Evolutionary conservation across 2,888 invertebrate genomes (phyloP).

Genomic region (Corythucha ciliata): DNA sequence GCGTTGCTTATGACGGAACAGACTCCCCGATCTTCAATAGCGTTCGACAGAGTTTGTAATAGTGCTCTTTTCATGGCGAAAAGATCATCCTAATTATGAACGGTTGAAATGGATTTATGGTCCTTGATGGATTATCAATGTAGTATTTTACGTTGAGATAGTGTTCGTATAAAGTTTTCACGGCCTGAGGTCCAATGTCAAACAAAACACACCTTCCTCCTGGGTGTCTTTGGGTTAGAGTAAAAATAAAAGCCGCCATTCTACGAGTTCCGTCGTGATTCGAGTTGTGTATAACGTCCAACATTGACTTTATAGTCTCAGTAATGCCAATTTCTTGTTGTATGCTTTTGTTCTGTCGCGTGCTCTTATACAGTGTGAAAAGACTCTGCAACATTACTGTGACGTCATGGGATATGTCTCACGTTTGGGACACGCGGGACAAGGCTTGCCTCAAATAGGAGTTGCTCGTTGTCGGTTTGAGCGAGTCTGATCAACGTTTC

Average conservation of each 20-base stretch:
- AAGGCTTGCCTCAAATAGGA: constrained; percentile 14
- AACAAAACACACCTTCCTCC: constrained; percentile 18
- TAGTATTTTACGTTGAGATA: constrained; percentile 13
- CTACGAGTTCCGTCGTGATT: constrained; percentile 17
- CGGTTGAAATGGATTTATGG: not conserved
- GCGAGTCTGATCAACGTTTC: constrained; percentile 19
- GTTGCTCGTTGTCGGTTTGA: constrained; percentile 4
- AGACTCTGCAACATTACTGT: constrained; percentile 6
- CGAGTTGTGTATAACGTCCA: constrained; percentile 16
- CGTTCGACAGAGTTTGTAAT: constrained; percentile 6
- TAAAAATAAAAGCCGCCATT: constrained; percentile 2
- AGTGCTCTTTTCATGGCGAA: constrained; percentile 15
- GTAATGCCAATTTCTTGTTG: constrained; percentile 8
- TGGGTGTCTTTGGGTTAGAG: constrained; percentile 3
- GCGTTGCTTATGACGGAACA: constrained; percentile 8
- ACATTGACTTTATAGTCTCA: constrained; percentile 1
- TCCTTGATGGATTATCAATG: too few relatives aligned
- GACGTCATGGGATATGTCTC: not conserved
- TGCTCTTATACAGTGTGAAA: constrained; percentile 10
- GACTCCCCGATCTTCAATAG: constrained; percentile 14
- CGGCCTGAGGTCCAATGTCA: constrained; percentile 5
- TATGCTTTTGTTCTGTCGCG: constrained; percentile 1
- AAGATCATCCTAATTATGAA: constrained; percentile 4
- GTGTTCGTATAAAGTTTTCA: constrained; percentile 3
- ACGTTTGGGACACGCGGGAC: not conserved